Percentiles rank a stretch among this genome's conserved stretches.
phyloP scores from a whole-genome alignment of 2,888 invertebrate species.

The Stratiomys singularior region DNA sequence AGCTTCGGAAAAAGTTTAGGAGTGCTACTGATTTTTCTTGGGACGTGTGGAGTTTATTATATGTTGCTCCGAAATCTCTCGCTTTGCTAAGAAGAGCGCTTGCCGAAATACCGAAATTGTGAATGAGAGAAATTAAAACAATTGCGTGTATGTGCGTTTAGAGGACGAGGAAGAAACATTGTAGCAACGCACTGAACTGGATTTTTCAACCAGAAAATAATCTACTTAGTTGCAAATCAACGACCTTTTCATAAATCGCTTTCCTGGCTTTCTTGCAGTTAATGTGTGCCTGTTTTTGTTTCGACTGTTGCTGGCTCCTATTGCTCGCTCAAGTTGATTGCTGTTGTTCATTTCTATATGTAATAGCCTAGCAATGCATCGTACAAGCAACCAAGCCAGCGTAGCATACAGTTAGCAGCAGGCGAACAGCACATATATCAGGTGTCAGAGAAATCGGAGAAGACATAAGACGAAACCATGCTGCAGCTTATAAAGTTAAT shows the following conservation, averaged over 20 bases:
- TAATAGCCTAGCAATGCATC: no score
- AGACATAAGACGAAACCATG: conserved; percentile 32
- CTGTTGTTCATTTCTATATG: not conserved
- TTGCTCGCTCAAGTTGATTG: not conserved
- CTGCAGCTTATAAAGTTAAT: conserved; percentile 38
- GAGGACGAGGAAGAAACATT: no score
- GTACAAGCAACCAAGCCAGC: not conserved
- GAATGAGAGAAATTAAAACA: no score
- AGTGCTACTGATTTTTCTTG: no score
- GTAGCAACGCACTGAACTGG: no score
- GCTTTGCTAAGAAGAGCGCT: no score
- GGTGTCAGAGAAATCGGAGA: conserved; percentile 43
- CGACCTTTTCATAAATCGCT: conserved; percentile 38
- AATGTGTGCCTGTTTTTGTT: not conserved
- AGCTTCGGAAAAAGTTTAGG: no score
- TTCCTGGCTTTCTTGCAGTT: conserved; percentile 21
- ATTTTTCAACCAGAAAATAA: no score
- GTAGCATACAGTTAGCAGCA: conserved; percentile 21
- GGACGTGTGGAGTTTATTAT: no score
- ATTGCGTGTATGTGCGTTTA: no score
- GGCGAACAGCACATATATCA: conserved; percentile 30
- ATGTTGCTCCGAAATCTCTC: no score
- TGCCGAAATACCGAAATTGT: no score
- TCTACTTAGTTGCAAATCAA: conserved; percentile 17
- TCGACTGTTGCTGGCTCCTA: not conserved